Base-by-base conservation (phyloP, 2,888 invertebrate genomes). In the Gasteruption jaculator region DNA sequence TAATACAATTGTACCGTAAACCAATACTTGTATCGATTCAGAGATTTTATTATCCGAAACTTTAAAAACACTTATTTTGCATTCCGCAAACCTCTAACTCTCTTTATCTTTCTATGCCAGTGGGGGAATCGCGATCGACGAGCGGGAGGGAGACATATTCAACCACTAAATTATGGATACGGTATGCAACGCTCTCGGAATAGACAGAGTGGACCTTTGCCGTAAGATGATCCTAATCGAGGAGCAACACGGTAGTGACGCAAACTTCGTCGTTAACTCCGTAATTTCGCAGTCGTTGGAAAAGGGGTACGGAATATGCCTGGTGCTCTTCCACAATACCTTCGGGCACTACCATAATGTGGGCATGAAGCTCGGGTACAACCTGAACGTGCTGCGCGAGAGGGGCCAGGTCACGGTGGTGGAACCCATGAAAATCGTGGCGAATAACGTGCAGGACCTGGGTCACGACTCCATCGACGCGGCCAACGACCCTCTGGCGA, bases 291-390 rank as follows among this genome's bases (percentile, higher is more conserved):
- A 84, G 53, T 77, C 80, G 22, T 63, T 81, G 35, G 78, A 79
- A 53, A 77, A 78, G 46, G 77, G 79, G 45, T 71, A 75, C 41
- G 76, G 76, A 38, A 70, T 82, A 5, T 73, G 85, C 53, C 70
- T 87, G 33, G 72, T 86, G 34, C 77, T 81, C 35, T 74, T 83
- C 45, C 87, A 87, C 61, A 83, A 86, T 57, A 79, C 82, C 2
- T 73, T 83, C 33, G 76, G 77, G 38, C 87, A 88, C 62, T 88
- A 85, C 58, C 81, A 85, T 45, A 83, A 81, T 69, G 78, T 86
- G 22, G 83, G 85, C 10, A 79, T 83, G 59, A 82, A 84, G 57
- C 74, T 87, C 59, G 86, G 85, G 35, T 85, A 82, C 59, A 85
- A 85, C 63, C 69, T 86, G 21, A 74, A 77, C 22, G 68, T 74